Percentiles rank a stretch among this genome's conserved stretches.
Evolutionary conservation across 2,113 vertebrate genomes (phyloP).

Genomic region (Trochalopteron elliotii): DNA sequence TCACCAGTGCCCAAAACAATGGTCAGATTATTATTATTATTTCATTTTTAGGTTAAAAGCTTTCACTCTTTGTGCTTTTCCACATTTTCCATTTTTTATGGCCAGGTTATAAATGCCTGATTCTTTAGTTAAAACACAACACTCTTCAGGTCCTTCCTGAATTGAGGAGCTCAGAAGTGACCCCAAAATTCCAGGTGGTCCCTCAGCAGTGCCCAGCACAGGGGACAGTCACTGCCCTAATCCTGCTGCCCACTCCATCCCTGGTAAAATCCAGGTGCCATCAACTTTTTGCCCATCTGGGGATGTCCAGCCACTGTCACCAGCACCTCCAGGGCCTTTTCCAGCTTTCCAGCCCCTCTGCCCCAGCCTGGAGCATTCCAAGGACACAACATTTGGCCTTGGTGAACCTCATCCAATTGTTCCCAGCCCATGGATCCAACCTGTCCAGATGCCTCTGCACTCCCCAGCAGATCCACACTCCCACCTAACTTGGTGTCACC

Average conservation of each 20-base stretch:
- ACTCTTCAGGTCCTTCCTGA: too few species aligned
- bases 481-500: background rate
- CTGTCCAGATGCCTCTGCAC: background rate
- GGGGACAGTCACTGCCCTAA: background rate
- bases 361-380: too few species aligned
- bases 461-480: background rate
- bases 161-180: too few species aligned
- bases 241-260: background rate
- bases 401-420: background rate
- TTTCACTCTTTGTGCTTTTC: background rate
- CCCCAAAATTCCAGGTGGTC: too few species aligned
- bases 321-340: background rate
- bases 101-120: background rate
- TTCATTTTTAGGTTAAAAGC: background rate
- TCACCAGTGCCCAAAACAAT: background rate
- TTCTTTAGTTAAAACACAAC: background rate
- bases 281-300: accelerated
- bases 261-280: background rate
- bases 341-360: background rate
- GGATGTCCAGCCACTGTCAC: background rate
- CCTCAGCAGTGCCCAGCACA: too few species aligned
- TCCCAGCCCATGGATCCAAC: background rate
- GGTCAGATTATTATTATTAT: accelerated
- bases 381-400: background rate
- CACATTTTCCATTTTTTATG: background rate